phyloP scores from a whole-genome alignment of 2,888 invertebrate genomes.

The Tholera decimalis region DNA sequence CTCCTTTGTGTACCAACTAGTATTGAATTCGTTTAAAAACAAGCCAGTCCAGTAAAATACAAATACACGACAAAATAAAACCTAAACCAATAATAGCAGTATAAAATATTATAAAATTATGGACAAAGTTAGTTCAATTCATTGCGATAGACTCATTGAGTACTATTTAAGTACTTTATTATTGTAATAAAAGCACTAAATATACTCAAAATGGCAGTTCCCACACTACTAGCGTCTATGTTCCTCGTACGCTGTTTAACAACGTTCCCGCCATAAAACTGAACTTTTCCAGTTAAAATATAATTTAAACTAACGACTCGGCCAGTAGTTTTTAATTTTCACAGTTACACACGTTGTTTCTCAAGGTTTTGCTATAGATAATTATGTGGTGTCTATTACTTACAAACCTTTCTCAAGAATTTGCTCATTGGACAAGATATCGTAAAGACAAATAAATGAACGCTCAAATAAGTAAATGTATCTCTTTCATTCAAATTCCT shows the following conservation, averaged over 20 bases:
- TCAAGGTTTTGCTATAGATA: slow-evolving; percentile 32
- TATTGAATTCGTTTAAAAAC: background rate
- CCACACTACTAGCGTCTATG: slow-evolving; percentile 28
- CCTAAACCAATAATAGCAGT: background rate
- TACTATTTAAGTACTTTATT: slow-evolving; percentile 27
- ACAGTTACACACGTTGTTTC: slow-evolving; percentile 30
- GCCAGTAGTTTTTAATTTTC: slow-evolving; percentile 46
- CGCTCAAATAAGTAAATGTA: too few species aligned
- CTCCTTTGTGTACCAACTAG: too few species aligned
- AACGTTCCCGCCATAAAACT: slow-evolving; percentile 48
- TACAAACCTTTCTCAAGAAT: too few species aligned
- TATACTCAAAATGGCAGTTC: slow-evolving; percentile 30
- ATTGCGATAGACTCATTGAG: slow-evolving; percentile 20
- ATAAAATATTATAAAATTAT: slow-evolving; percentile 6
- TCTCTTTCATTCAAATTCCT: too few species aligned
- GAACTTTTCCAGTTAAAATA: slow-evolving; percentile 52
- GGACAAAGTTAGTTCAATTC: slow-evolving; percentile 11
- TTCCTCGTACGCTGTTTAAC: slow-evolving; percentile 37
- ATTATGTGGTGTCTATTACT: background rate
- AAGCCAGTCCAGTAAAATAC: background rate
- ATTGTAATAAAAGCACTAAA: slow-evolving; percentile 23
- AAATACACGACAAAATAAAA: background rate
- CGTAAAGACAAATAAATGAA: too few species aligned
- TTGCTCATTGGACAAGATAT: too few species aligned
- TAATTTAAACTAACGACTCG: slow-evolving; percentile 55